Evolutionary conservation across 2,113 vertebrate species (phyloP).

Genomic region (Lethenteron reissneri): DNA sequence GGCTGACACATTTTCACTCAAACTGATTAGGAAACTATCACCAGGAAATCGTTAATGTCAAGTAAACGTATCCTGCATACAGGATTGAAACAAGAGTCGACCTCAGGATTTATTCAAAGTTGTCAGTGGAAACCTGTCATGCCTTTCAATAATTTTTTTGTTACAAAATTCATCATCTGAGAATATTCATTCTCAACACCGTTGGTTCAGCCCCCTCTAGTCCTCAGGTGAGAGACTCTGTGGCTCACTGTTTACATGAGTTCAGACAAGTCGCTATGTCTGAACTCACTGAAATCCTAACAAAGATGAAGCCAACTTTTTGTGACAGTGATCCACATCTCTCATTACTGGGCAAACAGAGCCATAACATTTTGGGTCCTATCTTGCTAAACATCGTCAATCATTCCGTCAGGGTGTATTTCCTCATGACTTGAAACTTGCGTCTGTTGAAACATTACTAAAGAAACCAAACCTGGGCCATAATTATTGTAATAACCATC

Average conservation of each 20-base stretch:
- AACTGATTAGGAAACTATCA: too few relatives aligned
- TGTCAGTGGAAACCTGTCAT: too few relatives aligned
- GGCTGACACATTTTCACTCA: too few relatives aligned
- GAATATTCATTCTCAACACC: too few relatives aligned
- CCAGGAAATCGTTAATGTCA: too few relatives aligned
- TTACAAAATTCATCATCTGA: too few relatives aligned
- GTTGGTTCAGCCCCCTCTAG: too few relatives aligned
- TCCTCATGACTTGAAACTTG: constrained; percentile 6
- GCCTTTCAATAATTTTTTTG: too few relatives aligned
- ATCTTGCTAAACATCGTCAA: neutral
- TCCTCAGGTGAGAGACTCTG: too few relatives aligned
- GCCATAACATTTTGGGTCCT: neutral
- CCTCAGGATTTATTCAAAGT: too few relatives aligned
- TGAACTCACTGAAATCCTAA: neutral
- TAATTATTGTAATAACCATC: neutral
- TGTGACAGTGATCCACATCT: constrained; percentile 4
- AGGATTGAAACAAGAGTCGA: too few relatives aligned
- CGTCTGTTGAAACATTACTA: neutral
- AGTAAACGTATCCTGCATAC: too few relatives aligned
- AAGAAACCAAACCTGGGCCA: neutral
- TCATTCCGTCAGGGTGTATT: constrained; percentile 3
- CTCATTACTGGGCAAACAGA: constrained; percentile 3
- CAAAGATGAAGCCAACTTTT: constrained; percentile 7
- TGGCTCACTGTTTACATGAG: neutral
- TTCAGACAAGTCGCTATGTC: constrained; percentile 3